A percentile compares a stretch with the other conserved stretches of the same genome.
phyloP scores from a whole-genome alignment of 2,888 invertebrate species.

The Dioctria rufipes region DNA sequence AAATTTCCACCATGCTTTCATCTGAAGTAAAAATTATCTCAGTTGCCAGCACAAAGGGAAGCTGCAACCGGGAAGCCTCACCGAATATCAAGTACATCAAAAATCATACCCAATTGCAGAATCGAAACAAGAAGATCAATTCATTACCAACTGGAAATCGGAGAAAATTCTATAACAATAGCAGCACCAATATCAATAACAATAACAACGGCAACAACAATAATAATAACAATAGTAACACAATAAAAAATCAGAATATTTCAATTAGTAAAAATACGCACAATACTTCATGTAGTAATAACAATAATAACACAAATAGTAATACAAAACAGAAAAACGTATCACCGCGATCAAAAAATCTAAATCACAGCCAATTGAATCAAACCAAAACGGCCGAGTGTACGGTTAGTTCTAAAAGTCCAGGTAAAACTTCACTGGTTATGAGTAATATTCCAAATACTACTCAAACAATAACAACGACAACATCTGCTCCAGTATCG shows the following conservation, averaged over 20 bases:
- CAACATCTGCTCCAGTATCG: constrained; percentile 58
- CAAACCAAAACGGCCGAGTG: constrained; percentile 27
- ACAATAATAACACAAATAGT: constrained; percentile 53
- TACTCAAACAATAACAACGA: constrained; percentile 23
- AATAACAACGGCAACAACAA: constrained; percentile 55
- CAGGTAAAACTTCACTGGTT: constrained; percentile 14
- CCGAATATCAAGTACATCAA: constrained; percentile 45
- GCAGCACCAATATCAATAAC: neutral
- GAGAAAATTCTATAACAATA: constrained; percentile 28
- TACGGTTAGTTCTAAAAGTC: constrained; percentile 16
- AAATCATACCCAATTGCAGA: constrained; percentile 26
- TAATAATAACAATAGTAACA: constrained; percentile 47
- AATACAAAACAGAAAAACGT: neutral
- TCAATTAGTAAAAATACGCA: constrained; percentile 55
- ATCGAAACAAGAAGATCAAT: constrained; percentile 41
- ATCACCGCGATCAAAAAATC: neutral
- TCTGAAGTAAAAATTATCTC: constrained; percentile 60
- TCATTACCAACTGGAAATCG: constrained; percentile 8
- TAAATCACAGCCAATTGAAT: neutral
- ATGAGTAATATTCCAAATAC: constrained; percentile 24
- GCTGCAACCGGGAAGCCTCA: constrained; percentile 41
- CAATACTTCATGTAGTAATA: constrained; percentile 54
- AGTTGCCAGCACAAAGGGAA: constrained; percentile 56
- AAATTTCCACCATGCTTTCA: constrained; percentile 58
- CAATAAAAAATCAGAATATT: constrained; percentile 59